Base-by-base conservation (phyloP, 2,888 invertebrate genomes). In the Agonopterix subpropinquella region DNA sequence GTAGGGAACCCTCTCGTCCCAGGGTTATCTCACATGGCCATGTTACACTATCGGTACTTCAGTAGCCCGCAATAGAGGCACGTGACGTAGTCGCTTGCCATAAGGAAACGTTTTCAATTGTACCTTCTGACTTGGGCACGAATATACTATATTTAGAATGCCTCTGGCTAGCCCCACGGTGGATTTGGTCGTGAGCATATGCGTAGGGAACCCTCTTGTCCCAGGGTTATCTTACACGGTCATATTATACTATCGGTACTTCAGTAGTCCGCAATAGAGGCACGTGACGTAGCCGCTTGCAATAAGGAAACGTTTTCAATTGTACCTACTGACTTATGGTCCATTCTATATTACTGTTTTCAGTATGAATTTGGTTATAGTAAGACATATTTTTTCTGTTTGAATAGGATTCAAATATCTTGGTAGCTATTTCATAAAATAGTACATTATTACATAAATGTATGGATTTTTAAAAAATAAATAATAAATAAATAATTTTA, bases 71-170 rank as follows among this genome's bases (percentile, higher is more conserved):
- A n/a, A 41, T 3, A 11, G 13, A 18, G 51, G 55, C 59, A 61
- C 41, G 61, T 80, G 80, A 80, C 80, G 80, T 70, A 73, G 77
- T 61, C 66, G 62, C 61, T 63, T 11, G 58, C 76, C 79, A 81
- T 80, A 74, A 80, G 82, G 82, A 82, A 81, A 67, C 74, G 69
- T 61, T 65, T 73, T 71, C 80, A 82, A 81, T 82, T 82, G 80
- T 70, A 65, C 64, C 57, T 67, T 61, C 63, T n/a, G 10, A 39
- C 9, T 28, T 28, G 2, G 2, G 39, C 9, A 9, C 39, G 2
- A 39, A 13, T 13, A 13, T 13, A 13, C 13, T 13, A 13, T 13
- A 13, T 13, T 13, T 13, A 2, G 13, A 13, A 13, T 2, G 18
- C 18, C 18, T 18, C 18, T 18, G 18, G 3, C 18, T 18, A 18